These are phyloP conservation scores for Spermophilus dauricus DNA, from an alignment of 2,113 vertebrate genomes.

Conservation along the genomic window DNA sequence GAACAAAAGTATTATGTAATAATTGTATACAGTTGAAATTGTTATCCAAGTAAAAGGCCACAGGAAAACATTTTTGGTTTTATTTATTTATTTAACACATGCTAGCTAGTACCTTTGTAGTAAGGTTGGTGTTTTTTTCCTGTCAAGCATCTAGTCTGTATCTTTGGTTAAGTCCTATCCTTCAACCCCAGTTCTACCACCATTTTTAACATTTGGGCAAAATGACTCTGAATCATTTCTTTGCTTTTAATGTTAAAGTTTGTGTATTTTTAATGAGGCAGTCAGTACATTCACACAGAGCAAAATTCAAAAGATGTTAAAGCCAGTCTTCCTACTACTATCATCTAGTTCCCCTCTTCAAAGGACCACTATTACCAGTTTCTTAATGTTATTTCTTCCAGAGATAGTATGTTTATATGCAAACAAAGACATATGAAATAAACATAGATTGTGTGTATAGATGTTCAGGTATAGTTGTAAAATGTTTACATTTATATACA, in stretches of 20 bases:
- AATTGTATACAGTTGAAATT: neutral
- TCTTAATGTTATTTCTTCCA: conserved; percentile 11
- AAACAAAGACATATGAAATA: neutral
- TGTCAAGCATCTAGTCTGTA: neutral
- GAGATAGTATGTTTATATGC: neutral
- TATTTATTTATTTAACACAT: neutral
- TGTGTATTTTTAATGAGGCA: neutral
- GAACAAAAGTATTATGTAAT: neutral
- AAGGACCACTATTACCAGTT: neutral
- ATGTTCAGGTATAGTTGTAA: neutral
- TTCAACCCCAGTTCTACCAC: neutral
- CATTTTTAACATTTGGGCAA: conserved; percentile 1
- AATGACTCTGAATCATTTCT: neutral
- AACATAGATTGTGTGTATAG: neutral
- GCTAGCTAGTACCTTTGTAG: neutral
- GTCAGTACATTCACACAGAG: neutral
- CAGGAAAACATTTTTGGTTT: neutral
- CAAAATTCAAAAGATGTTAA: conserved; percentile 29
- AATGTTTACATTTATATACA: neutral
- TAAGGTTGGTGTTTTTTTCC: neutral
- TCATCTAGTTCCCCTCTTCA: neutral
- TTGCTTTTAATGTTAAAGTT: conserved; percentile 7
- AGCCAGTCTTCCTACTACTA: neutral
- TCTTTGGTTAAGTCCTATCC: neutral
- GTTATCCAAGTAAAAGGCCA: conserved; percentile 3